Evolutionary conservation across 1,140 invertebrate species (phyloP), one percentile per base, ranked within the genome.

Genomic region (Habropoda laboriosa): DNA sequence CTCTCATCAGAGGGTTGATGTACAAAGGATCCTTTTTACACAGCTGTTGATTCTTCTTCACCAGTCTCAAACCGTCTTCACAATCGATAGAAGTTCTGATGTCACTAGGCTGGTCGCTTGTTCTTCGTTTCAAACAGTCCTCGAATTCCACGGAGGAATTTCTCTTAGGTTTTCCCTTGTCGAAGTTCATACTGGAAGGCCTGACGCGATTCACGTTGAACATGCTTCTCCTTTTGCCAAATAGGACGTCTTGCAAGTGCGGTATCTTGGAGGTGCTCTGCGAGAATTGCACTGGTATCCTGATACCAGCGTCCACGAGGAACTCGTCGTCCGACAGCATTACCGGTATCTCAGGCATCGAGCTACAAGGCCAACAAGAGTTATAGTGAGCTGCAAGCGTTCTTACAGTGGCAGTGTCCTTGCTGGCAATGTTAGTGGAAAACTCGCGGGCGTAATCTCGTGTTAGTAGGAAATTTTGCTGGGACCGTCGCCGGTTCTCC

Each of bases 221-320:
- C n/a, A 35, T 47, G 45, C 67, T 74, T 35, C 87, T 81, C 47
- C 89, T 87, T 35, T 91, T 92, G 8, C 89, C 88, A 3, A 90
- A 85, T 3, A 84, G 53, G 3, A 91, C 88, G 38, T 92, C 90
- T 57, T 90, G 90, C 0, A 91, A 64, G 51, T 91, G 92, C 3
- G 92, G 92, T 61, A 93, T 92, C 58, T 93, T 49, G 88, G 91
- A 53, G 80, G 75, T 32, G 83, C 88, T 71, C n/a, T 89, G 89
- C 2, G 88, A 82, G n/a, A 92, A 80, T 61, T 92, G 91, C 0
- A 83, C 78, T 0, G 92, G 92, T 58, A 94, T 94, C 49, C 92
- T 91, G 38, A 94, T 92, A 12, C 93, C 94, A 3, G 94, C 92
- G 67, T 94, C 93, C 8, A 94, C 93, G 68, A 94, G 89, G 80